Evolutionary conservation across 2,797 vertebrate species (phyloP), one percentile per base, ranked within the genome.

Genomic region (Poeciliopsis presidionis): DNA sequence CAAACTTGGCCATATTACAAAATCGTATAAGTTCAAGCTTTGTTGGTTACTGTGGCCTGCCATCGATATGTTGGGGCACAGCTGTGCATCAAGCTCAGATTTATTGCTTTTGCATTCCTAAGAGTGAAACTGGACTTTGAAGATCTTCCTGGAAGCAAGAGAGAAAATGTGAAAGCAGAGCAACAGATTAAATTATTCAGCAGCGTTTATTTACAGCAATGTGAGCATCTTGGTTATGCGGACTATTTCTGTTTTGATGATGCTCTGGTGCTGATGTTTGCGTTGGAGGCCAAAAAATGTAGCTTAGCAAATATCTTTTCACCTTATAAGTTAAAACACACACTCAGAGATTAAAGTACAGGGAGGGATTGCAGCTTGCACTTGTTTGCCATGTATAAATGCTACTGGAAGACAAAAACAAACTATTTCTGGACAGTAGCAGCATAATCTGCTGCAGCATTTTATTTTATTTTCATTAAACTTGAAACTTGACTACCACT

Each of bases 131-230:
- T 45, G 28, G 53, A 59, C 72, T 78, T 72, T 77, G 75, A 81
- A 76, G 70, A 55, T 74, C 57, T 82, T 71, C 47, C 65, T 81
- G 72, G 80, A 74, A 61, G 75, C 80, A 59, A 39, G 41, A 51
- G 53, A 51, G 63, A 78, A 57, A 53, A 39, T 20, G 22, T 25
- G 63, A 61, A 74, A 43, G 30, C 36, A 65, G 28, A 71, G 74
- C 51, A 81, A 25, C 43, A 61, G 22, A 77, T 70, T 61, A 18
- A 70, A 30, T 22, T 59, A 71, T 74, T 9, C 25, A 77, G 41
- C 72, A 45, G 20, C n/a, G 45, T 70, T 57, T 0, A 43, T 76
- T 76, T 67, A 30, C 61, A 39, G 65, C 28, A 45, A 67, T 30
- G 36, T 65, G 36, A 43, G 41, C 39, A 13, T 73, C 18, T n/a